Conservation (phyloP, 1,140 invertebrate genomes). For the Chironomus striatipennis region DNA sequence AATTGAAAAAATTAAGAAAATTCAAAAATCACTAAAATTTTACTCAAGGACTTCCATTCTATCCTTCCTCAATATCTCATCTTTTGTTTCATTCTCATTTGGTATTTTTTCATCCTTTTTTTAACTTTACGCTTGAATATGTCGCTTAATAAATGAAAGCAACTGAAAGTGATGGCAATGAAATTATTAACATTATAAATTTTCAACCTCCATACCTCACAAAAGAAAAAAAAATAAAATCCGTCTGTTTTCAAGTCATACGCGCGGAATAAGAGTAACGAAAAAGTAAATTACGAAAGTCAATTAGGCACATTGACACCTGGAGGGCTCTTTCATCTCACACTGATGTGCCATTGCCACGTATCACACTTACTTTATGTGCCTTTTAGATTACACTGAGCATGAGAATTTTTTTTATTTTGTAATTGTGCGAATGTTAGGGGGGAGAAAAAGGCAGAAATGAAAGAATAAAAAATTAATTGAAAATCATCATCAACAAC, state of each 20-base stretch:
- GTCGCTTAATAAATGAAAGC: too few relatives aligned
- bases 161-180: not conserved
- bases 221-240: not conserved
- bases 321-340: not conserved
- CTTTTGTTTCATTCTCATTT: too few relatives aligned
- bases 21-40: too few relatives aligned
- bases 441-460: not conserved
- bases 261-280: not conserved
- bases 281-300: constrained; percentile 14
- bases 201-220: not conserved
- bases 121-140: not conserved
- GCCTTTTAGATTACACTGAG: not conserved
- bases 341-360: not conserved
- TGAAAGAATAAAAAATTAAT: not conserved
- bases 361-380: not conserved
- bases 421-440: too few relatives aligned
- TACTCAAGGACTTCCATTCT: too few relatives aligned
- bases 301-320: constrained; percentile 6
- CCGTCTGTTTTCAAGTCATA: too few relatives aligned
- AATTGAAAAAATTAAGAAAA: too few relatives aligned
- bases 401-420: too few relatives aligned
- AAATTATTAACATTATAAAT: not conserved
- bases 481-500: not conserved
- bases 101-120: not conserved
- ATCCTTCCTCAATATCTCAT: too few relatives aligned